Evolutionary conservation across 2,888 invertebrate genomes (phyloP).

Genomic region (Cactoblastis cactorum): DNA sequence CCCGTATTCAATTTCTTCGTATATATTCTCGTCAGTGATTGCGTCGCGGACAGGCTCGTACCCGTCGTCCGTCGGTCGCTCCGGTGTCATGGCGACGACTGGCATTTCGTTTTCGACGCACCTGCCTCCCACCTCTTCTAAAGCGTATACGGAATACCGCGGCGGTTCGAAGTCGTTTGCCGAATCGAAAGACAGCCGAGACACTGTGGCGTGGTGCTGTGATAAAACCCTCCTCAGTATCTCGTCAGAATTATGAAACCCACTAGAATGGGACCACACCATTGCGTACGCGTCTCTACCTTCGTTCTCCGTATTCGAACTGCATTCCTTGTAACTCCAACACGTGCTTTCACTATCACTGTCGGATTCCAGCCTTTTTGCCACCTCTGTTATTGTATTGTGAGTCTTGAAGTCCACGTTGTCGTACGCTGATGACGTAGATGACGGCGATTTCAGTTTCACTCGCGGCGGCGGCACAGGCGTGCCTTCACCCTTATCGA

Average conservation of each 20-base stretch:
- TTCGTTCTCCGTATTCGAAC: conserved; percentile 45
- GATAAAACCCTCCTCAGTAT: conserved; percentile 56
- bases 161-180: conserved; percentile 57
- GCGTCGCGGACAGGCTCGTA: conserved; percentile 72
- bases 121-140: conserved; percentile 73
- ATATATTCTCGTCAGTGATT: conserved; percentile 68
- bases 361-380: conserved; percentile 43
- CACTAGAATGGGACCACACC: conserved; percentile 68
- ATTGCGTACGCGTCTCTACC: conserved; percentile 54
- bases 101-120: conserved; percentile 42
- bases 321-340: conserved; percentile 72
- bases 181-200: conserved; percentile 63
- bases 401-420: conserved; percentile 38
- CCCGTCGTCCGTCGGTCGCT: conserved; percentile 65
- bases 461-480: conserved; percentile 54
- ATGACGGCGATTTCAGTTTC: conserved; percentile 46
- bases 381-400: conserved; percentile 26
- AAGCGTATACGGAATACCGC: conserved; percentile 59
- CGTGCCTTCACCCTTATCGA: conserved; percentile 41
- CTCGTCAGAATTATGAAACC: conserved; percentile 68
- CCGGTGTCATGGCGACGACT: conserved; percentile 68
- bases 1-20: conserved; percentile 70
- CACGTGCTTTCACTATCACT: conserved; percentile 69
- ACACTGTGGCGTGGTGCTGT: conserved; percentile 57
- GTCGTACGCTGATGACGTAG: conserved; percentile 41